These are phyloP conservation scores for Pocillopora damicornis DNA, from an alignment of 64 coral and sea anemone species.

Conservation along the genomic window DNA sequence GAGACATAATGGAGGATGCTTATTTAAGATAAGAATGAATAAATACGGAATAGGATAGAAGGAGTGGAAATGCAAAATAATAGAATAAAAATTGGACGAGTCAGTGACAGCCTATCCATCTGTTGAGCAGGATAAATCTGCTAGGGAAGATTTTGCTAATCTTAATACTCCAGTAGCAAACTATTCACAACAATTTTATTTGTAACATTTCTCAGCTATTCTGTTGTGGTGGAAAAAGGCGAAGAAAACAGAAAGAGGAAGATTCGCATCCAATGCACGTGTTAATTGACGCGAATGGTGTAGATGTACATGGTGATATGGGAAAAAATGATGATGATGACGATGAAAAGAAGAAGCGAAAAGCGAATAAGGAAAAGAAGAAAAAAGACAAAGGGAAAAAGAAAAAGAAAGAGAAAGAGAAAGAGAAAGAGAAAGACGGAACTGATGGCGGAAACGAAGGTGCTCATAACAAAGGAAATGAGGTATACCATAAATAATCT, in stretches of 20 bases:
- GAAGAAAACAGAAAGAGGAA: constrained; percentile 16
- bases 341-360: neutral
- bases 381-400: neutral
- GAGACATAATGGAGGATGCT: too few relatives aligned
- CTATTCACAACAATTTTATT: neutral
- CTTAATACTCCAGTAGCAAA: neutral
- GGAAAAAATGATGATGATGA: neutral
- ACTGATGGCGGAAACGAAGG: neutral
- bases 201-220: constrained; percentile 22
- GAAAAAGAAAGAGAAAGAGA: neutral
- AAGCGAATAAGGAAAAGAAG: neutral
- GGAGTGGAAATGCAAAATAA: too few relatives aligned
- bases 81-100: too few relatives aligned
- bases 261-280: constrained; percentile 13
- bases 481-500: neutral
- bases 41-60: too few relatives aligned
- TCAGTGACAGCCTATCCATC: too few relatives aligned
- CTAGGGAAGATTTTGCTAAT: neutral
- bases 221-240: constrained; percentile 35
- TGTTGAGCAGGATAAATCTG: too few relatives aligned
- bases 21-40: too few relatives aligned
- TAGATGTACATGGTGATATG: neutral
- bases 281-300: constrained; percentile 2
- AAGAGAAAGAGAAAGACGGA: neutral
- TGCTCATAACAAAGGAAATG: neutral